Conservation (phyloP, 2,113 vertebrate genomes). For the Lophochroa leadbeateri region DNA sequence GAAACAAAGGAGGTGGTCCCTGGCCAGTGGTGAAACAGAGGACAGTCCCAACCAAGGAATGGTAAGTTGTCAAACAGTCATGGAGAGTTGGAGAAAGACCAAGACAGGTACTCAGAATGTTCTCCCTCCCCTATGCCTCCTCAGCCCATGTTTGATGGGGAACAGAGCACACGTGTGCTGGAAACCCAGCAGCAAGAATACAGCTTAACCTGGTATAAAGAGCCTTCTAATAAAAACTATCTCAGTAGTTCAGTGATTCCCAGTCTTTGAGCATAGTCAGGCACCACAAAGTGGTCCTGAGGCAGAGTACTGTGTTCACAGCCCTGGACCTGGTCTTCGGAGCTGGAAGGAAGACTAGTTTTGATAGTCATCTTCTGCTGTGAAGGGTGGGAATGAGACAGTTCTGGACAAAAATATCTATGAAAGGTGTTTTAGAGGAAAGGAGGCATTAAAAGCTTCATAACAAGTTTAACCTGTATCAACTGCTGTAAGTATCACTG, state of each 20-base stretch:
- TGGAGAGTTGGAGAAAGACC: neutral
- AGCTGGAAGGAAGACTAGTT: neutral
- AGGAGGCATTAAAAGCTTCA: neutral
- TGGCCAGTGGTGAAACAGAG: neutral
- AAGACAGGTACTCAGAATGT: neutral
- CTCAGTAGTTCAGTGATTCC: neutral
- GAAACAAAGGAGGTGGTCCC: neutral
- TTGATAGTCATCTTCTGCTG: neutral
- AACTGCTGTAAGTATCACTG: neutral
- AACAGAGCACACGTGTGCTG: neutral
- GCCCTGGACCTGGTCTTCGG: neutral
- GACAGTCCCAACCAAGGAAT: constrained; percentile 18
- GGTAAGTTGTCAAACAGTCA: constrained; percentile 31
- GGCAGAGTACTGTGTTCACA: neutral
- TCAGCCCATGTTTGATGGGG: neutral
- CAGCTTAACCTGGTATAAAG: neutral
- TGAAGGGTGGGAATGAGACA: neutral
- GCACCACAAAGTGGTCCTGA: neutral
- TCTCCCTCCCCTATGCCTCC: neutral
- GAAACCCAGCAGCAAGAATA: neutral
- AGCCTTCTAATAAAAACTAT: neutral
- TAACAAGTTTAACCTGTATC: neutral
- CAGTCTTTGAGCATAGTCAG: neutral
- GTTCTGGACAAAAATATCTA: neutral
- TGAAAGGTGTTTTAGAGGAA: neutral